phyloP scores from a whole-genome alignment of 2,888 invertebrate genomes.

The Drosophila monieri region DNA sequence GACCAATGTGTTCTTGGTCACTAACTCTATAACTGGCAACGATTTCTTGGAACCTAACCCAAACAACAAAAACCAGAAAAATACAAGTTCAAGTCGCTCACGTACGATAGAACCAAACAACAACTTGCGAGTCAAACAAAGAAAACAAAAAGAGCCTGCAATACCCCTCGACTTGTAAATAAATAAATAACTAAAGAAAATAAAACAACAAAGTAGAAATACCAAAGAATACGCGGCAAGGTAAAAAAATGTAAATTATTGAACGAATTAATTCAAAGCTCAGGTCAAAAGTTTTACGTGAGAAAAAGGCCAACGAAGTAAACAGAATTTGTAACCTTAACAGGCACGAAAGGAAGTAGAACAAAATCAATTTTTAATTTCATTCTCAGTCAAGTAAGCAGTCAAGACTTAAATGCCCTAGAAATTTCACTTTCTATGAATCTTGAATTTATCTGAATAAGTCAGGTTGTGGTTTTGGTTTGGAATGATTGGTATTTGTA shows the following conservation, averaged over 20 bases:
- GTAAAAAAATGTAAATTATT: constrained; percentile 70
- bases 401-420: constrained; percentile 29
- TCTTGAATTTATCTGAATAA: constrained; percentile 7
- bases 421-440: constrained; percentile 62
- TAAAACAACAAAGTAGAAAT: constrained; percentile 30
- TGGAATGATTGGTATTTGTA: constrained; percentile 13
- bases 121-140: constrained; percentile 38
- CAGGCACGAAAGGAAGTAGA: constrained; percentile 7
- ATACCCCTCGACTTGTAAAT: constrained; percentile 44
- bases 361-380: constrained; percentile 42
- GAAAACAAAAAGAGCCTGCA: constrained; percentile 57
- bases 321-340: constrained; percentile 13
- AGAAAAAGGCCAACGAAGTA: constrained; percentile 60
- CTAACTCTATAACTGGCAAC: constrained; percentile 14
- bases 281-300: constrained; percentile 75
- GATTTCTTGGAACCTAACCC: constrained; percentile 47
- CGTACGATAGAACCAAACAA: constrained; percentile 44
- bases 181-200: constrained; percentile 63
- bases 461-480: constrained; percentile 24
- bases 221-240: constrained; percentile 10
- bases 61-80: constrained; percentile 16
- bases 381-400: constrained; percentile 41
- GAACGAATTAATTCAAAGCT: constrained; percentile 78
- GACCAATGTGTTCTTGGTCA: constrained; percentile 27
- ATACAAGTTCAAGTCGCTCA: constrained; percentile 23